A percentile compares a stretch with the other conserved stretches of the same genome.
Evolutionary conservation across 2,888 invertebrate species (phyloP).

Genomic region (Dynastes maya): DNA sequence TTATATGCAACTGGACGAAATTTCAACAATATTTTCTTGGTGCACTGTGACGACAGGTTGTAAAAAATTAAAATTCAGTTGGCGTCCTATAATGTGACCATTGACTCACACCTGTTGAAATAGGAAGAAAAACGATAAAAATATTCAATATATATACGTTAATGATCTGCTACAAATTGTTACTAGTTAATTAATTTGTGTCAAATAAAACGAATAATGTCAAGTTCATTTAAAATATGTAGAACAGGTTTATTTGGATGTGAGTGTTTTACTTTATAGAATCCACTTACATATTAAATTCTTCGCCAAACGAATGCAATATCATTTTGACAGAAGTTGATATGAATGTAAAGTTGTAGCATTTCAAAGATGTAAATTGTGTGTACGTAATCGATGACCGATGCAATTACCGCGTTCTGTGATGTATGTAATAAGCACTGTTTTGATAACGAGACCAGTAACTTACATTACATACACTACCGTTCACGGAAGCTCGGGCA

Average conservation of each 20-base stretch:
- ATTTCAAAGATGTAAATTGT: too few species aligned
- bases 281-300: neutral
- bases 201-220: slow-evolving; percentile 34
- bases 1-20: slow-evolving; percentile 13
- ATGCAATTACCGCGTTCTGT: too few species aligned
- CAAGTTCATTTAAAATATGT: slow-evolving; percentile 36
- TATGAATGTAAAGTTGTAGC: too few species aligned
- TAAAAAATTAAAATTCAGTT: slow-evolving; percentile 56
- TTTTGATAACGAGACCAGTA: too few species aligned
- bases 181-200: slow-evolving; percentile 33
- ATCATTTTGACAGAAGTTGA: too few species aligned
- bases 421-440: too few species aligned
- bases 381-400: too few species aligned
- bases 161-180: slow-evolving; percentile 39
- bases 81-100: slow-evolving; percentile 53
- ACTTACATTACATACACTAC: too few species aligned
- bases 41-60: slow-evolving; percentile 41
- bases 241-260: neutral
- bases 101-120: slow-evolving; percentile 54
- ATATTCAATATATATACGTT: slow-evolving; percentile 37
- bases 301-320: neutral
- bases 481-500: too few species aligned
- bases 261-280: neutral
- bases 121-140: slow-evolving; percentile 48
- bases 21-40: slow-evolving; percentile 45